Base-by-base conservation (phyloP, 2,113 vertebrate species). In the Oryzias celebensis region DNA sequence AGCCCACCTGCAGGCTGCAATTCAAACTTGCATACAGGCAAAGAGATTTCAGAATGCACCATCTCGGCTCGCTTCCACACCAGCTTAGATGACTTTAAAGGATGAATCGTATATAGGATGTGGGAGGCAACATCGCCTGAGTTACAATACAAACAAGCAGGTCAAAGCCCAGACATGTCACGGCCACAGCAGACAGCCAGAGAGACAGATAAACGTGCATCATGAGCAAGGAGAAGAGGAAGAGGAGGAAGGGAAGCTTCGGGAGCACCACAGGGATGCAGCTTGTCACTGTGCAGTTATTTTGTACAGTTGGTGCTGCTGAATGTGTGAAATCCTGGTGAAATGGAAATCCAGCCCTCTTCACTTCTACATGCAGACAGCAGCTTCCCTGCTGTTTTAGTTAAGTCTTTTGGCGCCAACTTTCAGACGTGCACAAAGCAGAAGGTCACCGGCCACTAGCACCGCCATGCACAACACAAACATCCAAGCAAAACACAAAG, bases 161-260 rank as follows among this genome's bases (percentile, higher is more conserved):
- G 77, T 86, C 84, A 86, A 77, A 85, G 63, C 67, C 76, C 74
- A 87, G 85, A 87, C 85, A 82, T 82, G 82, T 87, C 85, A 81
- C 5, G 61, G 78, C 63, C 63, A 71, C 72, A 54, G 49, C 70
- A 87, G 81, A 85, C 79, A 62, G 68, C 65, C 2, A 66, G 65
- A 69, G 58, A 2, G 44, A 14, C 49, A 28, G 22, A 65, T n/a
- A 55, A 58, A 44, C 31, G 50, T 2, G 18, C 14, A 58, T 5
- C 6, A 60, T 20, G 20, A 20, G 51, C 12, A 44, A 52, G 62
- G 58, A 52, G 18, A 8, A 41, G 14, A 52, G 24, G 44, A 61
- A 46, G 28, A 43, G 28, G 54, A 58, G 23, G 42, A 57, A 45
- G 28, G 50, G 52, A 69, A 15, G 65, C 49, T 58, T 55, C 2